phyloP scores from a whole-genome alignment of 1,140 invertebrate genomes.

The Ceratosolen solmsi region DNA sequence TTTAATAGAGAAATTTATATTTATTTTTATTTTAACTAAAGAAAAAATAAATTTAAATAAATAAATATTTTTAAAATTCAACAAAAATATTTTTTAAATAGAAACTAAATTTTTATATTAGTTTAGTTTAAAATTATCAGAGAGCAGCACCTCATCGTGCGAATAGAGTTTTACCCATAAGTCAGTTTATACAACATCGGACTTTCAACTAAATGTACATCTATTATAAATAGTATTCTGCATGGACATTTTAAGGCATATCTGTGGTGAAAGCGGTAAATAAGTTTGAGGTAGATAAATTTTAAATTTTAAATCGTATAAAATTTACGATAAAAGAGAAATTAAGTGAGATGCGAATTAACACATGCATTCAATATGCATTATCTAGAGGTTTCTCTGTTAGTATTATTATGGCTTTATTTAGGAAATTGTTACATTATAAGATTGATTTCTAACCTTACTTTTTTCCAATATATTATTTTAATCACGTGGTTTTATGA shows the following conservation, averaged over 20 bases:
- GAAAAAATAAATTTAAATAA: no score
- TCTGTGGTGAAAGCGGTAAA: neutral
- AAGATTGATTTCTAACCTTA: constrained; percentile 39
- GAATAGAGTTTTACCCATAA: neutral
- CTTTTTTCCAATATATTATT: constrained; percentile 42
- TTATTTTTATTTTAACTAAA: no score
- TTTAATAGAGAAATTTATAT: no score
- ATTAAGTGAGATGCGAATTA: constrained; percentile 51
- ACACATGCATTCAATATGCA: constrained; percentile 61
- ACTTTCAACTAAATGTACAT: neutral
- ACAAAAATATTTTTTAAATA: no score
- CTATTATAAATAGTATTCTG: neutral
- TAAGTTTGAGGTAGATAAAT: neutral
- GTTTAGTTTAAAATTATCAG: no score
- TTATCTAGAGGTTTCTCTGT: constrained; percentile 70
- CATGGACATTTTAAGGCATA: neutral
- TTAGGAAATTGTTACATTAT: constrained; percentile 46
- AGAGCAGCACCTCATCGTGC: neutral
- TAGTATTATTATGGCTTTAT: constrained; percentile 63
- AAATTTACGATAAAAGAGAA: neutral
- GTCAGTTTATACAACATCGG: neutral
- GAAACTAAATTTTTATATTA: no score
- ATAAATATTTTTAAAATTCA: no score
- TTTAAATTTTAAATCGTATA: neutral
- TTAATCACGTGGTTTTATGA: constrained; percentile 49